Conservation (phyloP, 2,888 invertebrate species). For the Helicoverpa assulta region DNA sequence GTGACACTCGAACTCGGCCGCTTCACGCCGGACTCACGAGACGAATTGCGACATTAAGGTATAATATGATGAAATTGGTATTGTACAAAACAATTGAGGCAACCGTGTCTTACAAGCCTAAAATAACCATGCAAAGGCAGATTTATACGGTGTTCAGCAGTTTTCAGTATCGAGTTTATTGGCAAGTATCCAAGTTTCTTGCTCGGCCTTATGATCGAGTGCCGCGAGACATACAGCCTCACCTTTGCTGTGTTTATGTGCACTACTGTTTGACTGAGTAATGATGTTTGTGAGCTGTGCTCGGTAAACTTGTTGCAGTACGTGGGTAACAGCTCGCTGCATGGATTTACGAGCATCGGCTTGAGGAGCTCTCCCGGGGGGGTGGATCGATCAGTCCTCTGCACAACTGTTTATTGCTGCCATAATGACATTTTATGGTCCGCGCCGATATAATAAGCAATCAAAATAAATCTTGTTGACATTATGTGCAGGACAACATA, state of each 20-base stretch:
- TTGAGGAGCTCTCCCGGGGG: not conserved
- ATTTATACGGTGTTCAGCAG: too few species aligned
- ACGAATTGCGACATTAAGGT: too few species aligned
- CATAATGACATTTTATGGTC: constrained; percentile 6
- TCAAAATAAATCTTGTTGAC: not conserved
- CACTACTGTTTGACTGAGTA: not conserved
- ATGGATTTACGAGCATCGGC: not conserved
- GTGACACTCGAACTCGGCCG: too few species aligned
- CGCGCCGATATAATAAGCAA: not conserved
- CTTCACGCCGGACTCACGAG: too few species aligned
- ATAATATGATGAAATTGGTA: too few species aligned
- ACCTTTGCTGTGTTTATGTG: constrained; percentile 11
- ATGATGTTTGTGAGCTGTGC: not conserved
- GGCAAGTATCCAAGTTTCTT: constrained; percentile 11
- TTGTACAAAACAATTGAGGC: too few species aligned
- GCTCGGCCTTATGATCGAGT: constrained; percentile 18
- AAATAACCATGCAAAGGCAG: too few species aligned
- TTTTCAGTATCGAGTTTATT: not conserved
- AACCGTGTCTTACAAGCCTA: too few species aligned
- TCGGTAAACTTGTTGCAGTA: not conserved
- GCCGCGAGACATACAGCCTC: constrained; percentile 14
- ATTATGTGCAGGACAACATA: not conserved
- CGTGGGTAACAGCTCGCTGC: not conserved
- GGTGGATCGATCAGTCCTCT: not conserved
- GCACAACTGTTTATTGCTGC: not conserved